Evolutionary conservation across 2,888 invertebrate species (phyloP), one percentile per base, ranked within the genome.

Genomic region (Pimpla rufipes): DNA sequence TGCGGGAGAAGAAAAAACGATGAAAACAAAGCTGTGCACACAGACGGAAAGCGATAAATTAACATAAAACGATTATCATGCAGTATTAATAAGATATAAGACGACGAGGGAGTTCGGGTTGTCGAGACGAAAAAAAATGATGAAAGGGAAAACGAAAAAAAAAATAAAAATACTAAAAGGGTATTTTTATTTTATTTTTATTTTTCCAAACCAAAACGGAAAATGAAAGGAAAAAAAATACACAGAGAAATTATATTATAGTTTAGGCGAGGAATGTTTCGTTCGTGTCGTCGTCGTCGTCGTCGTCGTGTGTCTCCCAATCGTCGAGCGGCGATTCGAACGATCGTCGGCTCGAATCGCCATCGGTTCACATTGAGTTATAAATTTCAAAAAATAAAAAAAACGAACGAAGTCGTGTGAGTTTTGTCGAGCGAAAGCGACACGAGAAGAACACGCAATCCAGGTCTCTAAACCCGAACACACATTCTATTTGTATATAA

Each of bases 401-500:
- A 29, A 71, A 52, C n/a, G 47, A 45, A 5, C 11, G 21, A 45
- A 37, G 11, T 37, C 45, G 37, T 40, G 10, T 37, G 37, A 10
- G 29, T 5, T 35, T 62, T 37, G 18, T 55, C 47, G 70, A 76
- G 37, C 5, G 29, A 81, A 23, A 45, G 67, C n/a, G n/a, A n/a
- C n/a, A 59, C 29, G 66, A 40, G 45, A 70, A 37, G 70, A 62
- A 42, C 68, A 37, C 29, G 66, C 29, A 45, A 78, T 52, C 45
- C 68, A 50, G 64, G 70, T 79, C 85, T 64, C 81, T 37, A 57
- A 29, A 86, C 84, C 83, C 86, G 81, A 86, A 87, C 81, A 84
- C 89, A 90, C 89, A 90, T 91, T n/a, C 90, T 91, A 91, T 92
- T 92, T 93, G 93, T 93, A 93, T 92, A 91, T 91, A 93, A 92